phyloP scores from a whole-genome alignment of 2,888 invertebrate genomes.

The Scaptomyza caliginosa region DNA sequence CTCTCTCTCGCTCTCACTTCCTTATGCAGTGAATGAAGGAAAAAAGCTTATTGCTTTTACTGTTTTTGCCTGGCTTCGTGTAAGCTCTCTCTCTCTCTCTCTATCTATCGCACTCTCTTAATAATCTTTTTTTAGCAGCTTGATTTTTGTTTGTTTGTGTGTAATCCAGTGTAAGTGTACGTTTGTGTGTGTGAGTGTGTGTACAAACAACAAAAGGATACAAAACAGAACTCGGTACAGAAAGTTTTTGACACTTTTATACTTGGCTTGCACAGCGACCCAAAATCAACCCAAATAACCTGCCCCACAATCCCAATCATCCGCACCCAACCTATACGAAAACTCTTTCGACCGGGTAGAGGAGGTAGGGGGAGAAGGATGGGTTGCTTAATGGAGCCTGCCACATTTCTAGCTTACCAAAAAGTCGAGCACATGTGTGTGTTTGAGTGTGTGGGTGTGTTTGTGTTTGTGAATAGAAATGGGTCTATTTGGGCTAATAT shows the following conservation, averaged over 20 bases:
- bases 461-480: conserved; percentile 48
- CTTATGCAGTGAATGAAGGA: conserved; percentile 24
- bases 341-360: too few relatives aligned
- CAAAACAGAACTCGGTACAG: conserved; percentile 70
- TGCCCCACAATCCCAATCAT: conserved; percentile 28
- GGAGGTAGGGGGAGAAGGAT: conserved; percentile 40
- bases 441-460: conserved; percentile 4
- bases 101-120: conserved; percentile 17
- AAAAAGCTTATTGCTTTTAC: conserved; percentile 61
- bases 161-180: neutral
- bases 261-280: conserved; percentile 71
- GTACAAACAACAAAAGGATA: conserved; percentile 70
- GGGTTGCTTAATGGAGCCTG: conserved; percentile 71
- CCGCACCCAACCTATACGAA: conserved; percentile 3
- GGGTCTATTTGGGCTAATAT: conserved; percentile 76
- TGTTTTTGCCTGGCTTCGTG: conserved; percentile 34
- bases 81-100: conserved; percentile 19
- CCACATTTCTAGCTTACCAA: conserved; percentile 46
- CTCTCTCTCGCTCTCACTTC: neutral
- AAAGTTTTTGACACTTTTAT: conserved; percentile 79
- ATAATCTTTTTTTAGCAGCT: conserved; percentile 18
- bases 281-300: conserved; percentile 56
- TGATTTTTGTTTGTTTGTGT: conserved; percentile 45
- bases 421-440: conserved; percentile 48
- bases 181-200: neutral